A percentile compares a stretch with the other conserved stretches of the same genome.
phyloP scores from a whole-genome alignment of 2,888 invertebrate species.

The Rotaria socialis region DNA sequence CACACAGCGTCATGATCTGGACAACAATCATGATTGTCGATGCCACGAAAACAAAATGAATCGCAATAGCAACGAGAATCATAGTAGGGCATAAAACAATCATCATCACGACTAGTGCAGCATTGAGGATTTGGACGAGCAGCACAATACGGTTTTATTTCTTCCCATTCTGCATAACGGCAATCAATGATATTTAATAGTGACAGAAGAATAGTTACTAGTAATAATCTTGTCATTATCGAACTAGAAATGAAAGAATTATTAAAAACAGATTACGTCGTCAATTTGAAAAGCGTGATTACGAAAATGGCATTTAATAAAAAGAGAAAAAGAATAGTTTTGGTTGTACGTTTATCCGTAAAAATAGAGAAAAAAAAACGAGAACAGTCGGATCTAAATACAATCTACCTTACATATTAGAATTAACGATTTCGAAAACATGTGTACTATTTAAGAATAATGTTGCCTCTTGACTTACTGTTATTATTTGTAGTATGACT shows the following conservation, averaged over 20 bases:
- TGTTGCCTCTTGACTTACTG: background rate
- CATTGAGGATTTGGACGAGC: constrained; percentile 30
- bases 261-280: background rate
- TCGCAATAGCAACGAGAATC: constrained; percentile 47
- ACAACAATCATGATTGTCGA: constrained; percentile 45
- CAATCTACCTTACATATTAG: background rate
- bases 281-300: background rate
- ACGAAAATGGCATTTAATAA: background rate
- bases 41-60: constrained; percentile 39
- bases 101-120: constrained; percentile 44
- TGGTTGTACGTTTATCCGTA: background rate
- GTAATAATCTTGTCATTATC: background rate
- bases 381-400: background rate
- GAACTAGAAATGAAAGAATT: background rate
- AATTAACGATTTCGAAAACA: background rate
- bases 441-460: background rate
- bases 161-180: constrained; percentile 27
- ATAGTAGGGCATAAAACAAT: constrained; percentile 46
- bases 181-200: background rate
- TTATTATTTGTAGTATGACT: background rate
- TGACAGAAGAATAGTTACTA: background rate
- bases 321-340: no score
- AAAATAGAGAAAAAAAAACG: background rate
- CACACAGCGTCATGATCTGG: constrained; percentile 40
- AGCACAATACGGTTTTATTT: background rate